Evolutionary conservation across 1,140 invertebrate species (phyloP).

Genomic region (silkworm (Bombyx mori)): DNA sequence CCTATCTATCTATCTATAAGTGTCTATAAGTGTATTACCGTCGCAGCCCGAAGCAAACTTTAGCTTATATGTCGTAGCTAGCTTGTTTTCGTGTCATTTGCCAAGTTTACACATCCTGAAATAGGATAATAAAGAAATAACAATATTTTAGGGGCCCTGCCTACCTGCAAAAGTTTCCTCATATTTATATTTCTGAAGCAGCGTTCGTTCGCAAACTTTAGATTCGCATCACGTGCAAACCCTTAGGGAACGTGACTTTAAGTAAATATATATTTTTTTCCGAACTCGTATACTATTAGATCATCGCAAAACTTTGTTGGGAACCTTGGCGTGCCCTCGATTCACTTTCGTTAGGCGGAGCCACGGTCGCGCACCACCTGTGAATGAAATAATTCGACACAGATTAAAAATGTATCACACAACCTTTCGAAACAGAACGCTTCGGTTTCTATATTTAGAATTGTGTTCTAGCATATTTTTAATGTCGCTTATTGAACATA

Average conservation of each 20-base stretch:
- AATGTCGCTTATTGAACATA: not conserved
- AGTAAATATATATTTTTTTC: slow-evolving; percentile 15
- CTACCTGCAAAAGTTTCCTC: slow-evolving; percentile 1
- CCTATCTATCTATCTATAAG: no score
- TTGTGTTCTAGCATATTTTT: not conserved
- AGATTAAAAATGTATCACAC: not conserved
- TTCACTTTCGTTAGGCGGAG: slow-evolving; percentile 21
- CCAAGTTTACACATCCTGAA: no score
- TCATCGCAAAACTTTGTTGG: slow-evolving; percentile 18
- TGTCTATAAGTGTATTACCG: no score
- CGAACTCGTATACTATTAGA: slow-evolving; percentile 13
- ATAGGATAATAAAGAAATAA: not conserved
- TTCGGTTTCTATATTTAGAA: no score
- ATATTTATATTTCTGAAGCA: slow-evolving; percentile 2
- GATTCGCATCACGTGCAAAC: slow-evolving; percentile 12
- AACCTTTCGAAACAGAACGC: no score
- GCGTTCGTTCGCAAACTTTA: not conserved
- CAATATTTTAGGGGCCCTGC: slow-evolving; percentile 4
- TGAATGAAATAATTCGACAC: slow-evolving; percentile 15
- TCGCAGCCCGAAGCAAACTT: not conserved
- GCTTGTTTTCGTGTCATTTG: no score
- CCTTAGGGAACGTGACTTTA: slow-evolving; percentile 19
- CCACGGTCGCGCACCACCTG: slow-evolving; percentile 11
- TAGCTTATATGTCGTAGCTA: not conserved
- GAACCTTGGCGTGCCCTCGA: slow-evolving; percentile 27